Conservation (phyloP, 1,140 invertebrate genomes). For the Drosophila biarmipes region DNA sequence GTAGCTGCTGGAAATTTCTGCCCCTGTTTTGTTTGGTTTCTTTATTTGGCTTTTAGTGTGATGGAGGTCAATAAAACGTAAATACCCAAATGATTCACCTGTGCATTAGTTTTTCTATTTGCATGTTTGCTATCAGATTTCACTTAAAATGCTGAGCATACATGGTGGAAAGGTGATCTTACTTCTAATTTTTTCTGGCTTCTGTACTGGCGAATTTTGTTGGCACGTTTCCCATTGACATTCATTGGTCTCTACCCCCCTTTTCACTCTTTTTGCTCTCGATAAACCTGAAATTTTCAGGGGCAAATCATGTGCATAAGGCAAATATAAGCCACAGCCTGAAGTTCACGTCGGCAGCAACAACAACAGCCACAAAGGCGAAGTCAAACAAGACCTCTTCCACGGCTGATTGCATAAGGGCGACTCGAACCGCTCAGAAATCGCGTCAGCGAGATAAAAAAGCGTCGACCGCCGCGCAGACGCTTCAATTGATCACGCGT, state of each 20-base stretch:
- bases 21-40: constrained; percentile 67
- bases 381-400: constrained; percentile 56
- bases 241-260: constrained; percentile 7
- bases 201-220: background rate
- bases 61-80: constrained; percentile 77
- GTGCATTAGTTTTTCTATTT: constrained; percentile 26
- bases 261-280: constrained; percentile 46
- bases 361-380: constrained; percentile 26
- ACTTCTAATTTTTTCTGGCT: background rate
- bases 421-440: constrained; percentile 33
- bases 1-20: constrained; percentile 59
- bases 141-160: constrained; percentile 1
- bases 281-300: constrained; percentile 81
- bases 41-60: constrained; percentile 61
- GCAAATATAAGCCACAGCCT: constrained; percentile 53
- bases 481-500: constrained; percentile 70
- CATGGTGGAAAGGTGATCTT: background rate
- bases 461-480: constrained; percentile 30
- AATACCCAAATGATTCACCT: constrained; percentile 72
- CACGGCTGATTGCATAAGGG: constrained; percentile 74
- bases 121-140: constrained; percentile 1
- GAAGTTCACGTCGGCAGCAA: constrained; percentile 50
- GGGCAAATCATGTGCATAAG: constrained; percentile 72
- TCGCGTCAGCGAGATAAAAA: constrained; percentile 65
- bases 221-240: constrained; percentile 16